Base-by-base conservation (phyloP, 2,888 invertebrate species). In the Crepidodera aurea region DNA sequence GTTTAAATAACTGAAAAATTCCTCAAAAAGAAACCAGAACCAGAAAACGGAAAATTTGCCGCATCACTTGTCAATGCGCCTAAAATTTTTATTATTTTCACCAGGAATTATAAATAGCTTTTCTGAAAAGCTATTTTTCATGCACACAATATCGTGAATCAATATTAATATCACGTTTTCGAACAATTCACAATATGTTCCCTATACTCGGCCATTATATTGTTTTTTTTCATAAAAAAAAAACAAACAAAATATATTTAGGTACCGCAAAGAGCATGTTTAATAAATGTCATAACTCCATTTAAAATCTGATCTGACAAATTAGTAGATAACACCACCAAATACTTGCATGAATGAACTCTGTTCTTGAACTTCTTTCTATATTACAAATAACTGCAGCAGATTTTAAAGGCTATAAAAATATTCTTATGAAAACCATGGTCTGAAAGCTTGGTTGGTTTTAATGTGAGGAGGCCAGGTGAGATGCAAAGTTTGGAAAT, bases 151-250 rank as follows among this genome's bases (percentile, higher is more conserved):
- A 46, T 56, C 46, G 46, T 56, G 46, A 56, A 56, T 46, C 55
- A 56, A 56, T 56, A 56, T 56, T 56, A 56, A 56, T 56, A 56
- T 56, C 55, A 46, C 55, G 55, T 56, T 46, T 56, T 46, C 46
- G 46, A 46, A 34, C 46, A 56, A 22, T 56, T 46, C 22, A 46
- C 34, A 56, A 56, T 56, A 46, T 46, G 29, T 19, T 46, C 15
- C 12, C 34, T 32, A 56, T 56, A 56, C 32, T 22, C 19, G 22
- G 12, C 32, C 34, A 37, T 46, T 56, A 56, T 44, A 46, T 29
- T 46, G 34, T 46, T 54, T 46, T 42, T 55, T 46, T n/a, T 51
- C 3, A 6, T 42, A 12, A 7, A 15, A 12, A 6, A 39, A 12
- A 8, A 39, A 42, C 8, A 42, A 32, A 16, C 15, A 55, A 39